Evolutionary conservation across 1,140 invertebrate genomes (phyloP).

Genomic region (Pemphigus obesinymphae): DNA sequence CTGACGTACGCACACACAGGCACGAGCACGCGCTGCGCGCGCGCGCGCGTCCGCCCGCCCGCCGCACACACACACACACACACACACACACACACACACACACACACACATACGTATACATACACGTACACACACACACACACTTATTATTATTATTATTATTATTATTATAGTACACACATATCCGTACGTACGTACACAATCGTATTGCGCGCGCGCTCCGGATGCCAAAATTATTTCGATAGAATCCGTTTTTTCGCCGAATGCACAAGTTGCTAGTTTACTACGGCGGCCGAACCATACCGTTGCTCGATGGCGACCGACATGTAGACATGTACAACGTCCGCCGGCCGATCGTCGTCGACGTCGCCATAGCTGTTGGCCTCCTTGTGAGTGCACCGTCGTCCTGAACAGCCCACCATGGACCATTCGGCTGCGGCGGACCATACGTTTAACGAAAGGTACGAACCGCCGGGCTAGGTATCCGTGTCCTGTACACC

Average conservation of each 20-base stretch:
- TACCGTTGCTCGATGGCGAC: background rate
- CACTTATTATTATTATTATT: too few relatives aligned
- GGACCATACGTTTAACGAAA: slow-evolving; percentile 5
- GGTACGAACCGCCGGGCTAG: background rate
- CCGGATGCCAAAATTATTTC: slow-evolving; percentile 2
- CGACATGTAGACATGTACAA: background rate
- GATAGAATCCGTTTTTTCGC: background rate
- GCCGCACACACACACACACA: background rate
- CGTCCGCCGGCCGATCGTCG: background rate
- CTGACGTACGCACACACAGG: too few relatives aligned
- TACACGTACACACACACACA: background rate
- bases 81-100: background rate
- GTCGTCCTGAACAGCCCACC: slow-evolving; percentile 15
- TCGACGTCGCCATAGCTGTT: background rate
- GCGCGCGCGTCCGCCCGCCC: background rate
- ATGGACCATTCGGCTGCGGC: slow-evolving; percentile 4
- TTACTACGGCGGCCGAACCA: background rate
- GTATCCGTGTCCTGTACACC: background rate
- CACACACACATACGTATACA: background rate
- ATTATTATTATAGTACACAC: too few relatives aligned
- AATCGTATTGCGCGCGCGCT: too few relatives aligned
- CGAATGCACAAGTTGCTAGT: background rate
- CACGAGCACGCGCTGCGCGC: background rate
- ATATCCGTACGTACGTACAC: background rate
- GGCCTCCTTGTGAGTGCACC: background rate